Evolutionary conservation across 2,113 vertebrate genomes (phyloP), one percentile per base, ranked within the genome.

Genomic region (Urocynchramus pylzowi): DNA sequence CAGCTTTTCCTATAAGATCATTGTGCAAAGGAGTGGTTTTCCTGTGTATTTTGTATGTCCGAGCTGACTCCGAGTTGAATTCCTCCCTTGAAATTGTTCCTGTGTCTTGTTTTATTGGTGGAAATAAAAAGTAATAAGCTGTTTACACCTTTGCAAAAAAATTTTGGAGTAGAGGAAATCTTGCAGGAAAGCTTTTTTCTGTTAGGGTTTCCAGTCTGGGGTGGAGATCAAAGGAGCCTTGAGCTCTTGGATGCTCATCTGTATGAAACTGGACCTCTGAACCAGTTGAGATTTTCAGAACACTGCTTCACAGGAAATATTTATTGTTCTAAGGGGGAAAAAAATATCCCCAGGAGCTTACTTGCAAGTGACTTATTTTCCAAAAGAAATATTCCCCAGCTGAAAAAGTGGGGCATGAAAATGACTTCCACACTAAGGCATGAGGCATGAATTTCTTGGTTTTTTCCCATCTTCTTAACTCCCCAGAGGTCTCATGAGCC

Each of bases 181-280:
- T 60, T 91, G 15, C 47, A 84, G 47, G 70, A 77, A 52, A 27
- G 33, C 12, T 89, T 83, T 83, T 92, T 80, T 57, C 78, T 91
- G 37, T 3, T 39, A 27, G 63, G 75, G 59, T 80, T 94, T 94
- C 50, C 47, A 77, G 78, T 10, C 70, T 94, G 67, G 45, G 67
- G 64, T 59, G 67, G 33, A 85, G 70, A 95, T 95, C 91, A 96
- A 88, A 94, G 70, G 47, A 84, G 27, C 42, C 70, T 76, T 63
- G 84, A 91, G 71, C 81, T 89, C 60, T 76, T 76, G 67, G 82
- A 74, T 85, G 54, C 31, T 87, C 86, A 41, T 91, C 50, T 63
- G 64, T 77, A 45, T 52, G 63, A 83, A 91, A 59, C 37, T 33
- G 70, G 92, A 69, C 70, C 24, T 95, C 31, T 65, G 60, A 87